Conservation (phyloP, 2,888 invertebrate genomes). For the Arenicola marina region DNA sequence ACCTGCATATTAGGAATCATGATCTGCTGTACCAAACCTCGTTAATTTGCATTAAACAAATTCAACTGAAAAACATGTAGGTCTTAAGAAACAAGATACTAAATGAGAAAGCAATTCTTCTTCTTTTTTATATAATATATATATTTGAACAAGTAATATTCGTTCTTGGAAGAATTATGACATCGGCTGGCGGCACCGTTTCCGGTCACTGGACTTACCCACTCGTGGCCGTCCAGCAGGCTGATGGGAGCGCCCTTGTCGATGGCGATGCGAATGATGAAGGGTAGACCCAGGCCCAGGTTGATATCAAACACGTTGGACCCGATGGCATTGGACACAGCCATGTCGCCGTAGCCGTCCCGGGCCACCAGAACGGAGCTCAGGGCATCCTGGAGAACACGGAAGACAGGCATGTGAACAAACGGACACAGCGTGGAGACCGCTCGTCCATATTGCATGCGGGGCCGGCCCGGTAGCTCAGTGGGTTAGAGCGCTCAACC, state of each 20-base stretch:
- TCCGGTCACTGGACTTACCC: constrained; percentile 37
- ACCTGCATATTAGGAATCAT: no score
- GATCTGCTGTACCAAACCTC: no score
- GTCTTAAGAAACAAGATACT: no score
- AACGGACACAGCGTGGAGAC: no score
- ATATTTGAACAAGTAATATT: background rate
- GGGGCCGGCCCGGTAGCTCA: no score
- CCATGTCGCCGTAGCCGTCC: constrained; percentile 43
- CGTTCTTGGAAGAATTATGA: background rate
- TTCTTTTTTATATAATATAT: background rate
- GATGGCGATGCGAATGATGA: constrained; percentile 37
- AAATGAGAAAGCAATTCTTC: background rate
- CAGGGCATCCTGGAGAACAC: constrained; percentile 34
- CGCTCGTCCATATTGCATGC: no score
- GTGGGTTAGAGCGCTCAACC: no score
- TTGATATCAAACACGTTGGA: constrained; percentile 46
- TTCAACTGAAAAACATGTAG: no score
- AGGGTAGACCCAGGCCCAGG: constrained; percentile 41
- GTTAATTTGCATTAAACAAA: no score
- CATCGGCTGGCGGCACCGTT: no score
- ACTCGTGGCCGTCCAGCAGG: constrained; percentile 30
- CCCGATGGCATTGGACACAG: constrained; percentile 44
- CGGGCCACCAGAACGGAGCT: constrained; percentile 38
- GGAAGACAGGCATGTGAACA: background rate
- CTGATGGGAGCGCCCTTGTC: constrained; percentile 33